Evolutionary conservation across 2,797 vertebrate species (phyloP).

Genomic region (Chrosomus eos): DNA sequence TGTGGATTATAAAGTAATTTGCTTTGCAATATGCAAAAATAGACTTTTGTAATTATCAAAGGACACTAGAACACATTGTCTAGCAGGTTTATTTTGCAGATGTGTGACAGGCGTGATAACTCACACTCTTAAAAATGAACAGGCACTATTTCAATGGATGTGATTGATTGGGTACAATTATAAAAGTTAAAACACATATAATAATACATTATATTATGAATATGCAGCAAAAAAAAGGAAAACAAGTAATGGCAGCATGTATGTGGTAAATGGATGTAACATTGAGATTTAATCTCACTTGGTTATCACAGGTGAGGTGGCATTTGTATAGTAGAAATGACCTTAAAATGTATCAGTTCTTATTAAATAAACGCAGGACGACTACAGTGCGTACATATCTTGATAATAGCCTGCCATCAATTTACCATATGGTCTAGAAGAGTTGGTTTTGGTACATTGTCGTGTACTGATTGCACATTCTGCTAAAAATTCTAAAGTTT

Average conservation of each 20-base stretch:
- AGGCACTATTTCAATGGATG: background rate
- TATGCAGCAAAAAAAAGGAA: background rate
- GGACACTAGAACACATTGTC: background rate
- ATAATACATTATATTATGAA: background rate
- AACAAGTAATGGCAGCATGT: background rate
- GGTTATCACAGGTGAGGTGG: background rate
- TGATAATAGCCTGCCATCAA: background rate
- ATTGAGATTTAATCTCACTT: background rate
- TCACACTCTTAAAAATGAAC: slow-evolving; percentile 2
- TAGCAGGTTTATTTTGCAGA: slow-evolving; percentile 51
- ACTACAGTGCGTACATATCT: background rate
- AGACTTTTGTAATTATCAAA: background rate
- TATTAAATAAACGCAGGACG: background rate
- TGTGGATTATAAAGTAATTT: background rate
- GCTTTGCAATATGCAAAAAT: background rate
- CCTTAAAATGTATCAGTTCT: background rate
- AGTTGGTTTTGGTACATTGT: slow-evolving; percentile 8
- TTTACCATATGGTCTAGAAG: too few species aligned
- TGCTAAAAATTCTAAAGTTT: background rate
- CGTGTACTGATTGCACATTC: slow-evolving; percentile 1
- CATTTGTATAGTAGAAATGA: slow-evolving; percentile 5
- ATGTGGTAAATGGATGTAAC: slow-evolving; percentile 8
- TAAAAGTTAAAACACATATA: background rate
- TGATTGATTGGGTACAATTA: slow-evolving; percentile 34
- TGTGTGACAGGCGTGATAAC: slow-evolving; percentile 9